Evolutionary conservation across 1,140 invertebrate species (phyloP).

Genomic region (Neodiprion pinetum): DNA sequence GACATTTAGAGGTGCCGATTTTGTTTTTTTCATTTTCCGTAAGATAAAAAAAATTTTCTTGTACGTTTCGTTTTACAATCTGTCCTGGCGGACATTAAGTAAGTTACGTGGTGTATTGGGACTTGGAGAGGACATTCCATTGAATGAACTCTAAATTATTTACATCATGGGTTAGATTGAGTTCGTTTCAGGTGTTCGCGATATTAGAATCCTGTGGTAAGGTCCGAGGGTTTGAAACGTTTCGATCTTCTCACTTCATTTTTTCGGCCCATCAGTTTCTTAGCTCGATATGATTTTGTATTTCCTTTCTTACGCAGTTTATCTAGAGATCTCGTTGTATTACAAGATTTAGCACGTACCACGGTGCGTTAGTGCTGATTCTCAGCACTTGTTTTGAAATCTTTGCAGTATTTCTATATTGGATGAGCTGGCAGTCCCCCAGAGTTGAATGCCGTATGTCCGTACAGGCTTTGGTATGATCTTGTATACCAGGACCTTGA

Average conservation of each 20-base stretch:
- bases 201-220: neutral
- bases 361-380: slow-evolving; percentile 32
- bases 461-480: slow-evolving; percentile 41
- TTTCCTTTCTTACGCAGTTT: neutral
- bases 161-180: neutral
- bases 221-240: neutral
- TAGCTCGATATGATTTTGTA: neutral
- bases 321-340: neutral
- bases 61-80: neutral
- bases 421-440: slow-evolving; percentile 40
- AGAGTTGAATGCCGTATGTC: slow-evolving; percentile 45
- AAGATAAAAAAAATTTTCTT: no score
- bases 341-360: slow-evolving; percentile 27
- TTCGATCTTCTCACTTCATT: neutral
- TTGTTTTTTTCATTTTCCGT: no score
- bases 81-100: neutral
- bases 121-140: neutral
- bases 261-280: neutral
- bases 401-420: slow-evolving; percentile 37
- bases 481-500: slow-evolving; percentile 47
- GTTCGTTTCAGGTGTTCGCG: neutral
- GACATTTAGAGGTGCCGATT: no score
- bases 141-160: neutral
- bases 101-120: neutral
- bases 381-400: slow-evolving; percentile 36